Percentiles rank a stretch among this genome's conserved stretches.
phyloP scores from a whole-genome alignment of 2,797 vertebrate genomes.

The Rhinoraja longicauda region DNA sequence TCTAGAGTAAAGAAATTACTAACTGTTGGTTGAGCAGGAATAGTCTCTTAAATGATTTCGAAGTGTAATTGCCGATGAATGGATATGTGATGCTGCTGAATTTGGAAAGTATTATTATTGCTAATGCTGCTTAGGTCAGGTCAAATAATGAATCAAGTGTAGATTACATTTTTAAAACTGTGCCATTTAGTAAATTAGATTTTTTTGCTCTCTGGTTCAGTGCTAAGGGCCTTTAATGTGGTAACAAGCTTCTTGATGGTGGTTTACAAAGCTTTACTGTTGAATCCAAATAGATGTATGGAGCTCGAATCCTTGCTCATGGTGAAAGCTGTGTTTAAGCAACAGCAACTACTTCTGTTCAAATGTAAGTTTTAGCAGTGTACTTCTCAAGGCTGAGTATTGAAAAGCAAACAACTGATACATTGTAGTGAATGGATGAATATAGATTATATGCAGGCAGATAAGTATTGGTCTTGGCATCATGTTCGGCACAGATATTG shows the following conservation, averaged over 20 bases:
- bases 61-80: slow-evolving; percentile 29
- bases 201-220: not conserved
- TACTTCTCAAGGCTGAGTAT: not conserved
- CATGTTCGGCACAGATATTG: too few relatives aligned
- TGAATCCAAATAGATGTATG: not conserved
- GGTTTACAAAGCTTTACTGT: not conserved
- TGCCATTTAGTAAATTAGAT: slow-evolving; percentile 22
- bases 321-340: not conserved
- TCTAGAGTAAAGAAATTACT: not conserved
- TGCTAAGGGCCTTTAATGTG: not conserved
- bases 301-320: not conserved
- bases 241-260: not conserved
- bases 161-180: slow-evolving; percentile 5
- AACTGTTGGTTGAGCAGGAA: not conserved
- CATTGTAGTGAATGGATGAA: too few relatives aligned
- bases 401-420: too few relatives aligned
- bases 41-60: not conserved
- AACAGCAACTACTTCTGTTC: too few relatives aligned
- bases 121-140: slow-evolving; percentile 1
- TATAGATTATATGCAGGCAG: too few relatives aligned
- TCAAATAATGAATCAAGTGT: slow-evolving; percentile 31
- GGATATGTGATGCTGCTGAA: slow-evolving; percentile 17
- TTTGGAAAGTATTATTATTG: slow-evolving; percentile 1
- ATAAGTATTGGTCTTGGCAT: too few relatives aligned
- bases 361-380: too few relatives aligned